These are phyloP conservation scores for Apodemus agrarius DNA, from an alignment of 2,797 vertebrate genomes.

Conservation along the genomic window DNA sequence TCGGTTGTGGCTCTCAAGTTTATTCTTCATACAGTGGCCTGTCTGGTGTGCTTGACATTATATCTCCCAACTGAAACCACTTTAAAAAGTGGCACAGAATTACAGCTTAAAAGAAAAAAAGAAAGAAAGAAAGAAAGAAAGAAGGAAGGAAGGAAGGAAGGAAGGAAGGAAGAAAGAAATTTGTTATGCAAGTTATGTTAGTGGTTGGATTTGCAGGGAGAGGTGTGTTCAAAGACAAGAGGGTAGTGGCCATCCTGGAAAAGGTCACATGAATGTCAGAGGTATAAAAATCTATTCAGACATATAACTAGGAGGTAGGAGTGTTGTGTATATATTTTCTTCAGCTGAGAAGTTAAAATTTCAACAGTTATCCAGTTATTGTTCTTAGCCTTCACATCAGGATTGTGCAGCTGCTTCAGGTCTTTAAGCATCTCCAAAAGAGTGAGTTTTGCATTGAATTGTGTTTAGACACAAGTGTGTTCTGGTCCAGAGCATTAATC, in stretches of 20 bases:
- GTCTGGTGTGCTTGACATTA: not conserved
- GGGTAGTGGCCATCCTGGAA: not conserved
- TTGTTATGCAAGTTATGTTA: not conserved
- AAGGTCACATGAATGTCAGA: not conserved
- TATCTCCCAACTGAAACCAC: not conserved
- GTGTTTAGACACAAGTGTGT: not conserved
- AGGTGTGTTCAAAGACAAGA: not conserved
- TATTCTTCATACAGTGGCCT: not conserved
- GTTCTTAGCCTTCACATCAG: not conserved
- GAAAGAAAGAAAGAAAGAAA: not conserved
- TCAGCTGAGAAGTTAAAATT: constrained; percentile 25
- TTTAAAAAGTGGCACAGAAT: not conserved
- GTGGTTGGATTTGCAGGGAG: not conserved
- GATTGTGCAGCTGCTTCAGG: not conserved
- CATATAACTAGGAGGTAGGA: not conserved
- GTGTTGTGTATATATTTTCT: not conserved
- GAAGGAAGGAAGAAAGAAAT: not conserved
- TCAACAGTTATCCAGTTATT: not conserved
- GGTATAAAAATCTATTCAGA: not conserved
- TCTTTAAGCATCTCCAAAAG: constrained; percentile 29
- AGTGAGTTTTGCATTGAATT: constrained; percentile 40
- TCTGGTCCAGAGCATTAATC: constrained; percentile 12
- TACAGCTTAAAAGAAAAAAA: not conserved
- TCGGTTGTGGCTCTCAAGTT: not conserved
- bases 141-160: not conserved